These are phyloP conservation scores for Holothuria scabra DNA, from an alignment of 53 echinoderm and acorn worm genomes.

Conservation along the genomic window DNA sequence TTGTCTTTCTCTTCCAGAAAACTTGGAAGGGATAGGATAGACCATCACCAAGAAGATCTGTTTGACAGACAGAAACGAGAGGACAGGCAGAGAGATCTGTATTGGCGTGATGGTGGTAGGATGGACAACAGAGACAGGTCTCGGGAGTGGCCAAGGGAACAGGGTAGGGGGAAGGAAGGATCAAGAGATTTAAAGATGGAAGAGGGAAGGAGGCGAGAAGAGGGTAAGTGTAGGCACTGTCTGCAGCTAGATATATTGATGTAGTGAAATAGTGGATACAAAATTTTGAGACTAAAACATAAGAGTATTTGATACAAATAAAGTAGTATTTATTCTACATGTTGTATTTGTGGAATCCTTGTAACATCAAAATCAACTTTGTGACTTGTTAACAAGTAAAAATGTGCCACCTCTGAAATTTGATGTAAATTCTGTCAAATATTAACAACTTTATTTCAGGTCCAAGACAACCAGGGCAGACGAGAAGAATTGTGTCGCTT, in stretches of 20 bases:
- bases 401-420: no score
- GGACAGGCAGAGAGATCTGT: neutral
- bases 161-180: constrained; percentile 6
- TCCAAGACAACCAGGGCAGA: neutral
- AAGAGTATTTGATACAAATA: no score
- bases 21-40: neutral
- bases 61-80: constrained; percentile 19
- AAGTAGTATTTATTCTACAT: no score
- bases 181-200: neutral
- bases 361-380: no score
- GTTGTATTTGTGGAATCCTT: no score
- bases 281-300: no score
- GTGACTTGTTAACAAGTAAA: no score
- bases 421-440: no score
- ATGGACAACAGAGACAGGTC: neutral
- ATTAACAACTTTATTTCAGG: neutral
- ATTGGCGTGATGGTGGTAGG: neutral
- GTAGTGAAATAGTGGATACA: no score
- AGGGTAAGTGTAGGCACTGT: neutral
- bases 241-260: no score
- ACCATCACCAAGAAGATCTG: constrained; percentile 16
- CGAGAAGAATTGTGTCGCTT: constrained; percentile 27
- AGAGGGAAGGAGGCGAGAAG: neutral
- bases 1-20: neutral
- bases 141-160: neutral